A percentile compares a stretch with the other conserved stretches of the same genome.
These are phyloP conservation scores for Dicranocentrus wangi DNA, from an alignment of 2,888 invertebrate genomes.

Conservation along the genomic window DNA sequence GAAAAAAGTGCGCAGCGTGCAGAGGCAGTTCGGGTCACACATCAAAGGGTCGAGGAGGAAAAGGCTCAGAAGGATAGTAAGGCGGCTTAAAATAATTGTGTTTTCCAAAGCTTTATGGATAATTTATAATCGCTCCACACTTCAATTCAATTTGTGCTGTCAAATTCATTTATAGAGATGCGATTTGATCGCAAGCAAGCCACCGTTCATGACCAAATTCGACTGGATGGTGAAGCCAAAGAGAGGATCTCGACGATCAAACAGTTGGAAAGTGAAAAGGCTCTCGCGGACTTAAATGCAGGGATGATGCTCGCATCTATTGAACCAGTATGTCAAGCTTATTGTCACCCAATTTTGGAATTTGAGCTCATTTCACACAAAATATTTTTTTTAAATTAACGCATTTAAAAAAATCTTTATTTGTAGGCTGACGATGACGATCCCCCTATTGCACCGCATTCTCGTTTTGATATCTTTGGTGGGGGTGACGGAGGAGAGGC, in stretches of 20 bases:
- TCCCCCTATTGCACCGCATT: too few species aligned
- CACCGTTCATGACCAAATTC: conserved; percentile 79
- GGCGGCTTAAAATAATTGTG: neutral
- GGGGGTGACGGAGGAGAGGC: too few species aligned
- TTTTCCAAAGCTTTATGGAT: neutral
- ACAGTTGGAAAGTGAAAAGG: conserved; percentile 79
- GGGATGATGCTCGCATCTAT: neutral
- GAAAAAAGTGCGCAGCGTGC: conserved; percentile 76
- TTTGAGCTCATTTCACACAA: too few species aligned
- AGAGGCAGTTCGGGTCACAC: conserved; percentile 78
- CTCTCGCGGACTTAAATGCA: conserved; percentile 79
- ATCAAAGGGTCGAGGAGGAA: conserved; percentile 72
- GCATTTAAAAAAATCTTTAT: too few species aligned
- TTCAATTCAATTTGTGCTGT: neutral
- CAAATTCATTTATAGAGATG: conserved; percentile 62
- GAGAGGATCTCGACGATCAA: conserved; percentile 80
- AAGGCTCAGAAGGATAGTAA: conserved; percentile 37
- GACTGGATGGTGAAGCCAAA: conserved; percentile 78
- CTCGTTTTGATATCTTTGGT: too few species aligned
- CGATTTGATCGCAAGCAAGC: conserved; percentile 78
- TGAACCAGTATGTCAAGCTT: neutral
- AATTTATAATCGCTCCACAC: neutral
- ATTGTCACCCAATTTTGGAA: too few species aligned
- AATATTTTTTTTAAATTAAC: too few species aligned
- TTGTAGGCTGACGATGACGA: too few species aligned